Conservation (phyloP, 2,888 invertebrate species). For the Drosophila picticornis region DNA sequence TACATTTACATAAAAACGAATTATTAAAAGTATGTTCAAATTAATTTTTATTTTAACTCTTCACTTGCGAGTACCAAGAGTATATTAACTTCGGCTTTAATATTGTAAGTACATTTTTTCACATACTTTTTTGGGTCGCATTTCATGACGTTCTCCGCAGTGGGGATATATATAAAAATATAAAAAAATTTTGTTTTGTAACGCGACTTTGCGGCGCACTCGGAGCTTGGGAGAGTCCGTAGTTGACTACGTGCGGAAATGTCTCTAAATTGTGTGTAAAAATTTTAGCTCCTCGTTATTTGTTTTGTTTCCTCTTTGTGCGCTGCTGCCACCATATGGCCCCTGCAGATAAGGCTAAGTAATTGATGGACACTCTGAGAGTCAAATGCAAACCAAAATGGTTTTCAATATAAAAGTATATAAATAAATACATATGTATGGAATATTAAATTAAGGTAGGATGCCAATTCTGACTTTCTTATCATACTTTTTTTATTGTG, state of each 20-base stretch:
- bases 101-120: background rate
- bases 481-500: background rate
- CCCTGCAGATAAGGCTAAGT: slow-evolving; percentile 71
- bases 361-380: slow-evolving; percentile 68
- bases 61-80: slow-evolving; percentile 11
- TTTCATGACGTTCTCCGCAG: slow-evolving; percentile 63
- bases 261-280: slow-evolving; percentile 80
- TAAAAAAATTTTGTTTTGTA: slow-evolving; percentile 47
- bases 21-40: background rate
- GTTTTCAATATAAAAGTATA: slow-evolving; percentile 20
- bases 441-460: slow-evolving; percentile 19
- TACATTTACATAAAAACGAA: background rate
- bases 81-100: slow-evolving; percentile 7
- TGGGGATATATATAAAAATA: slow-evolving; percentile 42
- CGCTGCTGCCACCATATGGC: slow-evolving; percentile 73
- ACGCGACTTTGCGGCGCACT: slow-evolving; percentile 51
- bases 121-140: slow-evolving; percentile 48
- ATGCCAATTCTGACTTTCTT: background rate
- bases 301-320: slow-evolving; percentile 35
- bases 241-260: slow-evolving; percentile 74
- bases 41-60: background rate
- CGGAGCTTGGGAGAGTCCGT: slow-evolving; percentile 46
- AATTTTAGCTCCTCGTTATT: slow-evolving; percentile 62
- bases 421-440: slow-evolving; percentile 24
- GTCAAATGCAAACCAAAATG: slow-evolving; percentile 56